Base-by-base conservation (phyloP, 2,113 vertebrate genomes). In the Nannospalax galili region DNA sequence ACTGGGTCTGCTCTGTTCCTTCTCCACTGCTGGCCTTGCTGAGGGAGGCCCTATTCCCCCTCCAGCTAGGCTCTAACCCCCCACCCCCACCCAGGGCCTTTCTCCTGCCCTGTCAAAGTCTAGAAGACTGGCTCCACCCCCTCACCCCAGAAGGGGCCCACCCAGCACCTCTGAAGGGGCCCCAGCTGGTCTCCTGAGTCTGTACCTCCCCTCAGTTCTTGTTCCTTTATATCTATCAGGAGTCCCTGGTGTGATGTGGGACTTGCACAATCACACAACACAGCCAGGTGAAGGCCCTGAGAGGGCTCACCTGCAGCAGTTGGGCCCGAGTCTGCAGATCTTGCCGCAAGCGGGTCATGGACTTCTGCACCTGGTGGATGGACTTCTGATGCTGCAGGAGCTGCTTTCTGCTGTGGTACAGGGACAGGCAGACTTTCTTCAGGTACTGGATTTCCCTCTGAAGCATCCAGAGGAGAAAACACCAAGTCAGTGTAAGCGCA, bases 401-500 rank as follows among this genome's bases (percentile, higher is more conserved):
- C 9, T 98, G 95, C 26, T 96, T 98, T 78, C 98, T 97, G 89
- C 98, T 98, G 3, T 52, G 97, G 74, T 92, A 97, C 12, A 96
- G 97, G 5, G 91, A 94, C 92, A 72, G 96, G 78, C 96, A 97
- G 0, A 95, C 16, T 7, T 93, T 97, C 56, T 56, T 91, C 96
- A 98, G 97, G 85, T 96, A 75, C 8, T 73, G 90, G 69, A 98
- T 98, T 93, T 99, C 98, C 79, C 91, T 98, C 98, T 99, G 91
- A 1, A 4, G 70, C 58, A 72, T 74, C 32, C 88, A 17, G 81
- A 90, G 70, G 45, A 42, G 15, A 17, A 8, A 62, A 0, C 0
- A 5, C 6, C 42, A 37, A n/a, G 69, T 52, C 48, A 52, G 48
- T 16, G 0, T 0, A 0, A 22, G 8, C 42, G 48, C 28, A 1